A percentile compares a stretch with the other conserved stretches of the same genome.
Evolutionary conservation across 2,888 invertebrate genomes (phyloP).

Genomic region (Acleris cristana): DNA sequence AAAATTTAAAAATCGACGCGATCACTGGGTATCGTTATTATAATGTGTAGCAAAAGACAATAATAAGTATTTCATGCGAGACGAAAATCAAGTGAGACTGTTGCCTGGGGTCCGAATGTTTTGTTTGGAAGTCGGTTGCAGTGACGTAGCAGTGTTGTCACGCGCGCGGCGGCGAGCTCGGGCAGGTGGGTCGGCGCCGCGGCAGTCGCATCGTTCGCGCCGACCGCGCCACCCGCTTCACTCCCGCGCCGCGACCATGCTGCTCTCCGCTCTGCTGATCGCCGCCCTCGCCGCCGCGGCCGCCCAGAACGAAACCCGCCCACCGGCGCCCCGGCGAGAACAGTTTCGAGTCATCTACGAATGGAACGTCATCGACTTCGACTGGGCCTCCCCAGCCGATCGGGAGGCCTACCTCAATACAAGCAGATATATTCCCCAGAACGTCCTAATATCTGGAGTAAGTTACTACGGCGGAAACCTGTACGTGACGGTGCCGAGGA

Average conservation of each 20-base stretch:
- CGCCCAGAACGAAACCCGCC: conserved; percentile 66
- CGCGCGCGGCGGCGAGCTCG: conserved; percentile 53
- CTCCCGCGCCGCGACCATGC: conserved; percentile 56
- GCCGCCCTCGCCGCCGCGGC: conserved; percentile 68
- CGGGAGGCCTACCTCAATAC: conserved; percentile 81
- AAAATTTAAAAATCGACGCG: conserved; percentile 1
- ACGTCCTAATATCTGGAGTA: conserved; percentile 87
- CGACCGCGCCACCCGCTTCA: conserved; percentile 65
- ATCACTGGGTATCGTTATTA: conserved; percentile 19
- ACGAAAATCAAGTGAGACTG: conserved; percentile 40
- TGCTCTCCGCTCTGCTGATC: conserved; percentile 57
- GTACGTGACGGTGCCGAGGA: conserved; percentile 88
- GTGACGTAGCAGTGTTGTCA: conserved; percentile 58
- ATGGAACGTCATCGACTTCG: conserved; percentile 88
- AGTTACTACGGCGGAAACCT: conserved; percentile 87
- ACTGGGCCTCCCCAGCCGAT: conserved; percentile 85
- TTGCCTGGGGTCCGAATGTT: conserved; percentile 55
- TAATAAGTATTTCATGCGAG: conserved; percentile 33
- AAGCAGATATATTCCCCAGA: conserved; percentile 86
- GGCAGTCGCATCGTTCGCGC: conserved; percentile 69
- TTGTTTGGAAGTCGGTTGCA: conserved; percentile 46
- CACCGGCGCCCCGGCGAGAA: conserved; percentile 67
- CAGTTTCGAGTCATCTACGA: conserved; percentile 88
- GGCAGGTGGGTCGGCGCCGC: conserved; percentile 50
- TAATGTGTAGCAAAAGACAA: conserved; percentile 18